Evolutionary conservation across 2,113 vertebrate species (phyloP), one percentile per base, ranked within the genome.

Genomic region (Brevimyrus niger): DNA sequence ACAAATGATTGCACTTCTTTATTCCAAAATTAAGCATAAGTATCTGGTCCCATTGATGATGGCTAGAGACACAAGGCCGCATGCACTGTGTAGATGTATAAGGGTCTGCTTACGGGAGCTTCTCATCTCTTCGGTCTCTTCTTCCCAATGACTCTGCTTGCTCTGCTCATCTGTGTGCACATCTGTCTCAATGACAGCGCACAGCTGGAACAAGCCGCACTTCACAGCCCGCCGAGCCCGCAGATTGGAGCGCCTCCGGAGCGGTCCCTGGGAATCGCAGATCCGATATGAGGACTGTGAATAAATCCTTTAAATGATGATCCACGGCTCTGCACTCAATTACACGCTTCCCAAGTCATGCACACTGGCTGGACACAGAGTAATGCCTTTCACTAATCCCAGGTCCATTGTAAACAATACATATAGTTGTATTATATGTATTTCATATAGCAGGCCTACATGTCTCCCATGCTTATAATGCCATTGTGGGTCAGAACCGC

Each of bases 241-340:
- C 58, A 86, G 84, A 73, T 31, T 69, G 61, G 10, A 31, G 48
- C 76, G 10, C 31, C 35, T 15, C 35, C 2, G 55, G 53, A 42
- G 13, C 23, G 21, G 44, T 83, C 61, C 19, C n/a, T 35, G 58
- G 58, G 61, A 86, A 69, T 55, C 86, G 50, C 50, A 51, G 50
- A 13, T 15, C 50, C 13, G 13, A 38, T 35, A 53, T 53, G 51
- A 55, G 19, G 58, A 76, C 85, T 31, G 46, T 80, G 89, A 89
- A 90, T 90, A 90, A 90, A 87, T 86, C 87, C 82, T 19, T 55
- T 86, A 90, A 87, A 90, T 51, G 35, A 58, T 76, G 90, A 86
- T 86, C 55, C 90, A 55, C 82, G 53, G 55, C 58, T 31, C 82
- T 89, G 90, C 87, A 88, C 87, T 85, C 82, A 89, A 89, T 89